Percentiles rank a stretch among this genome's conserved stretches.
phyloP scores from a whole-genome alignment of 2,113 vertebrate genomes.

The Cephalopterus ornatus region DNA sequence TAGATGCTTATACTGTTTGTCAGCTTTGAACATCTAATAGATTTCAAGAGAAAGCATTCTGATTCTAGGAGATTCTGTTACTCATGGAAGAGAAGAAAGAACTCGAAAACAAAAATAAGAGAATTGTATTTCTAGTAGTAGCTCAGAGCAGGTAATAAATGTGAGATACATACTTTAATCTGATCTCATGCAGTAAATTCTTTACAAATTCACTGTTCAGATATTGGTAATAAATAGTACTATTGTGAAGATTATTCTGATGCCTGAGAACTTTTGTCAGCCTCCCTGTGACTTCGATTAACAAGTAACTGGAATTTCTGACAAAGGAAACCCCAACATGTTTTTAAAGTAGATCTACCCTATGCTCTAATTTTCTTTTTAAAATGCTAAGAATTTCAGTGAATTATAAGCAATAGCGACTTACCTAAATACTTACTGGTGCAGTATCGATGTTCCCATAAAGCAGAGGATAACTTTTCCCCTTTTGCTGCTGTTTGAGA shows the following conservation, averaged over 20 bases:
- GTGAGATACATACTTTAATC: neutral
- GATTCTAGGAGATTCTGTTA: neutral
- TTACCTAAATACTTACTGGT: conserved; percentile 50
- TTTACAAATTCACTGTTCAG: neutral
- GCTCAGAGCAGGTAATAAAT: neutral
- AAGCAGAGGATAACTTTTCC: neutral
- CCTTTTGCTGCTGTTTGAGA: neutral
- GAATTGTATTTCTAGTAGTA: neutral
- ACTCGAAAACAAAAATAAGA: neutral
- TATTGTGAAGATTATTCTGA: neutral
- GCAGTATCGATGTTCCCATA: neutral
- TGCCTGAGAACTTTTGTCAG: neutral
- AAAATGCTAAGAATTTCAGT: neutral
- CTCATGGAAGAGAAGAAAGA: neutral
- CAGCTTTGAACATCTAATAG: neutral
- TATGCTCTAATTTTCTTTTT: neutral
- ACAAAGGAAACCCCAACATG: neutral
- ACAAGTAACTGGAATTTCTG: neutral
- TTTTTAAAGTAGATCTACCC: neutral
- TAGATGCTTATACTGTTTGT: neutral
- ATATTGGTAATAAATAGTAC: neutral
- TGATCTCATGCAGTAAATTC: neutral
- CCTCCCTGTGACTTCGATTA: neutral
- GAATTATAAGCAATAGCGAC: neutral
- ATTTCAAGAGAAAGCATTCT: neutral